Base-by-base conservation (phyloP, 2,888 invertebrate species). In the Pammene aurita region DNA sequence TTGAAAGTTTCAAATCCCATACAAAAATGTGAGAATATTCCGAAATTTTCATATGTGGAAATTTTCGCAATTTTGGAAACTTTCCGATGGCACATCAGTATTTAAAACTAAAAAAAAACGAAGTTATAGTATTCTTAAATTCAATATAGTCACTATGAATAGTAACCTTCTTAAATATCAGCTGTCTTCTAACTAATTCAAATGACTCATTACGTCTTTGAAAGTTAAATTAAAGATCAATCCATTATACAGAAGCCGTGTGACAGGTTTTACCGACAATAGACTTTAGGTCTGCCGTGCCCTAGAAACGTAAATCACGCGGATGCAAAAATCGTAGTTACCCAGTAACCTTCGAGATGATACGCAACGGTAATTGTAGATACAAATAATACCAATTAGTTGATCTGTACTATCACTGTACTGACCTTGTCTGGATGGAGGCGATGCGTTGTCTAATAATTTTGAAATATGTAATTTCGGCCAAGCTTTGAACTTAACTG, bases 291-390 rank as follows among this genome's bases (percentile, higher is more conserved):
- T 75, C 76, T 81, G 77, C 72, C 73, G 63, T 72, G 82, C 73
- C 84, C 87, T 80, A 84, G 75, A 83, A 84, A 74, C 76, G 84
- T 84, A 88, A 83, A 79, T 87, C 85, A 82, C 34, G 57, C 68
- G 72, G 73, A 74, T 75, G 71, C 70, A 74, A 69, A 75, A 74
- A 74, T 77, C 79, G 73, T 77, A 79, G 5, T 44, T 6, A 74
- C 71, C 62, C 69, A 64, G 50, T 69, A 79, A 82, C 85, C 86
- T 87, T 85, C 80, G 66, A 74, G 81, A 84, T 82, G 81, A 80
- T 80, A 81, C 78, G 79, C 77, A 76, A 72, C 72, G 80, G 81
- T 84, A 82, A 80, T 65, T 71, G 72, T 65, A 72, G 48, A 72
- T 72, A 73, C 71, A 26, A 64, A 64, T 68, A 69, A 74, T 72